phyloP scores from a whole-genome alignment of 1,140 invertebrate species.

The Dreissena polymorpha region DNA sequence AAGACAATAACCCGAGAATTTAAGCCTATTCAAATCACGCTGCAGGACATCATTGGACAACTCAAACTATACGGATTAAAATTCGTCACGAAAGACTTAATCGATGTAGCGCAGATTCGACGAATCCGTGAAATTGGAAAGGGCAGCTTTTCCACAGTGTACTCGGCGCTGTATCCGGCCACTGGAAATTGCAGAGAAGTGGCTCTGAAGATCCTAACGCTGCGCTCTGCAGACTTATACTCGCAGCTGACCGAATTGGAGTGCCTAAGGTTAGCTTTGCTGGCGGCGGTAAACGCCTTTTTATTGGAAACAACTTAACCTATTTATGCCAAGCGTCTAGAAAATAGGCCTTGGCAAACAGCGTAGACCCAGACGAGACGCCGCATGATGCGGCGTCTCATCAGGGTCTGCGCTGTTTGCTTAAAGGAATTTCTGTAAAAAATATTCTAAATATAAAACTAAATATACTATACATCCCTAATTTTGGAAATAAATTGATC shows the following conservation, averaged over 20 bases:
- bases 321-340: too few species aligned
- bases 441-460: too few species aligned
- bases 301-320: background rate
- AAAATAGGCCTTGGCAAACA: too few species aligned
- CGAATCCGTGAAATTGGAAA: slow-evolving; percentile 32
- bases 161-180: slow-evolving; percentile 27
- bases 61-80: slow-evolving; percentile 48
- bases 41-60: slow-evolving; percentile 50
- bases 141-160: slow-evolving; percentile 56
- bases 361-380: too few species aligned
- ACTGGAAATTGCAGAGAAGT: slow-evolving; percentile 14
- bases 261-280: slow-evolving; percentile 25
- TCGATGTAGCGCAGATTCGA: slow-evolving; percentile 19
- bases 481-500: too few species aligned
- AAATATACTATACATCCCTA: too few species aligned
- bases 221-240: slow-evolving; percentile 34
- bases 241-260: slow-evolving; percentile 56
- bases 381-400: too few species aligned
- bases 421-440: too few species aligned
- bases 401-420: too few species aligned
- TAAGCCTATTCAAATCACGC: slow-evolving; percentile 37
- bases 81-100: slow-evolving; percentile 40
- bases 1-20: slow-evolving; percentile 48
- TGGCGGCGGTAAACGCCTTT: too few species aligned
- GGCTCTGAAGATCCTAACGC: slow-evolving; percentile 52